phyloP scores from a whole-genome alignment of 2,888 invertebrate genomes.

The Epinotia ramella region DNA sequence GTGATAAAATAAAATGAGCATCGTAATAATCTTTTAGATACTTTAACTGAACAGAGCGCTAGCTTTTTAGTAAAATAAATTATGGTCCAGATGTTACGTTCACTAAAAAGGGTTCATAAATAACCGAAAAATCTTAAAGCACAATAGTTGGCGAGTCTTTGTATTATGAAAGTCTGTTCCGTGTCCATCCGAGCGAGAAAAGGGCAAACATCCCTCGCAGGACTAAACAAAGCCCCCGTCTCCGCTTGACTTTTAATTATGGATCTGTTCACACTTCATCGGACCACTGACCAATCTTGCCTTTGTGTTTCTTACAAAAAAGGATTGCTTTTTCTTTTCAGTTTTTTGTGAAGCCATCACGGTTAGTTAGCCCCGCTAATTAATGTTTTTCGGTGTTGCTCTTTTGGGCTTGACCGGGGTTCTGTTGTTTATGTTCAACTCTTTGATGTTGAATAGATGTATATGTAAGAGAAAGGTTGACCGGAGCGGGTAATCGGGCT shows the following conservation, averaged over 20 bases:
- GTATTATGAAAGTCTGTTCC: constrained; percentile 64
- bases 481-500: too few relatives aligned
- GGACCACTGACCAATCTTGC: constrained; percentile 73
- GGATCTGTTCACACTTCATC: constrained; percentile 77
- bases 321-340: constrained; percentile 71
- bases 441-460: constrained; percentile 35
- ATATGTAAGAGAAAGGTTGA: too few relatives aligned
- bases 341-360: constrained; percentile 71
- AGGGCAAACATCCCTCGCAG: constrained; percentile 68
- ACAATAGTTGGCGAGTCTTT: constrained; percentile 55
- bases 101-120: constrained; percentile 15
- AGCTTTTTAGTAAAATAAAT: background rate
- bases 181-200: constrained; percentile 66
- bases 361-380: constrained; percentile 80
- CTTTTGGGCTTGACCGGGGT: constrained; percentile 48
- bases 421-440: constrained; percentile 50
- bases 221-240: constrained; percentile 63
- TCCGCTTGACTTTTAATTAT: constrained; percentile 81
- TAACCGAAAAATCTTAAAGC: constrained; percentile 35
- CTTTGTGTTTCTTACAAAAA: constrained; percentile 78
- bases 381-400: constrained; percentile 67
- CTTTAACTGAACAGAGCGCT: background rate
- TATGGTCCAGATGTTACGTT: background rate
- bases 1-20: too few relatives aligned
- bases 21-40: too few relatives aligned